Percentiles rank a stretch among this genome's conserved stretches.
phyloP scores from a whole-genome alignment of 2,797 vertebrate species.

The Pangasius macronema region DNA sequence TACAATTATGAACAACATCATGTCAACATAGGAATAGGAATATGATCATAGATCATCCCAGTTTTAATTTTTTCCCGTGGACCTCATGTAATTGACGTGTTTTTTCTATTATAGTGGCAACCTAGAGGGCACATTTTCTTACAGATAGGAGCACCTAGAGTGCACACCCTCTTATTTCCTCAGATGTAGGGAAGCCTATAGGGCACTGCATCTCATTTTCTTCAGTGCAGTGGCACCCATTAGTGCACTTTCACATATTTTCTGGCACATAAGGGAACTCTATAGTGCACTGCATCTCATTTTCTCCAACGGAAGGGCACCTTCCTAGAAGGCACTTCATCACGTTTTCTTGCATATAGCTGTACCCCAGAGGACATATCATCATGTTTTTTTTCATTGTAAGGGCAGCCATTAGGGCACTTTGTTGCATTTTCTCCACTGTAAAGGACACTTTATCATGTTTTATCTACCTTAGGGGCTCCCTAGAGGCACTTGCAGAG shows the following conservation, averaged over 20 bases:
- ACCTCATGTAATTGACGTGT: too few species aligned
- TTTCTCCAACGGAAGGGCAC: background rate
- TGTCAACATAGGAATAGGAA: too few species aligned
- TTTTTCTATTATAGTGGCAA: too few species aligned
- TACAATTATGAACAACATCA: background rate
- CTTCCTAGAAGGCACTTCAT: background rate
- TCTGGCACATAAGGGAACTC: background rate
- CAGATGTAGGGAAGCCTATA: background rate
- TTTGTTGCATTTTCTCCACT: background rate
- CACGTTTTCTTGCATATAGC: background rate
- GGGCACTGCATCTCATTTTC: background rate
- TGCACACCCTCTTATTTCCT: background rate
- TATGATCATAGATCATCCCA: too few species aligned
- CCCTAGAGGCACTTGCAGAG: background rate
- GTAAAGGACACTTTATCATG: background rate
- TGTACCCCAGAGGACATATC: background rate
- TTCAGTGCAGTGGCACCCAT: background rate
- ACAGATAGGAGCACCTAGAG: too few species aligned
- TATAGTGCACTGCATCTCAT: background rate
- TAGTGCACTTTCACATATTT: background rate
- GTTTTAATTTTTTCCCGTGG: too few species aligned
- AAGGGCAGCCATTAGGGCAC: background rate
- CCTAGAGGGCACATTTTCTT: background rate
- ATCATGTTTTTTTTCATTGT: background rate
- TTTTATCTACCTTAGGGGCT: background rate